These are phyloP conservation scores for Myrmecophaga tridactyla DNA, from an alignment of 2,113 vertebrate genomes.

Conservation along the genomic window DNA sequence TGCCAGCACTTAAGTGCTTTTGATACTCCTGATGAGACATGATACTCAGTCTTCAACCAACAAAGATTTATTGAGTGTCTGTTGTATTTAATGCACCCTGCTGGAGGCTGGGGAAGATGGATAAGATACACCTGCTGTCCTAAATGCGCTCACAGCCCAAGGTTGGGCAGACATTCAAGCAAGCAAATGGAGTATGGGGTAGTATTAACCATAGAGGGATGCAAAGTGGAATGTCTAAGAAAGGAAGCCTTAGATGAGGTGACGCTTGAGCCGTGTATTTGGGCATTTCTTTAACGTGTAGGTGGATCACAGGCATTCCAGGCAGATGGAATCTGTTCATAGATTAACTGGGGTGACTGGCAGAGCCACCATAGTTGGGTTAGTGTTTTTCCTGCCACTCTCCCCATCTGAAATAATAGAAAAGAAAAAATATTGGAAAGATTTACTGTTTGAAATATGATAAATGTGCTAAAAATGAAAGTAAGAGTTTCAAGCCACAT, in stretches of 20 bases:
- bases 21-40: background rate
- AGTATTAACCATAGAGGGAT: background rate
- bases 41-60: background rate
- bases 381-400: background rate
- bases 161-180: background rate
- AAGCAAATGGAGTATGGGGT: background rate
- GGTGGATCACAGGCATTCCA: background rate
- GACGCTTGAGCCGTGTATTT: background rate
- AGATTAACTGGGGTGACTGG: background rate
- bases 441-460: background rate
- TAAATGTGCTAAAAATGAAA: background rate
- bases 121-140: background rate
- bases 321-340: background rate
- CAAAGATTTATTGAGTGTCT: background rate
- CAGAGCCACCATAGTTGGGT: background rate
- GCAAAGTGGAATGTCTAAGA: background rate
- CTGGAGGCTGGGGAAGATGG: background rate
- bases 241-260: background rate
- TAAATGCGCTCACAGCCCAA: background rate
- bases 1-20: conserved; percentile 4
- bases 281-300: background rate
- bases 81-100: background rate
- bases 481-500: background rate
- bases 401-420: background rate
- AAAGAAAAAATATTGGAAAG: background rate